Conservation (phyloP, 2,797 vertebrate genomes). For the Antennarius maculatus region DNA sequence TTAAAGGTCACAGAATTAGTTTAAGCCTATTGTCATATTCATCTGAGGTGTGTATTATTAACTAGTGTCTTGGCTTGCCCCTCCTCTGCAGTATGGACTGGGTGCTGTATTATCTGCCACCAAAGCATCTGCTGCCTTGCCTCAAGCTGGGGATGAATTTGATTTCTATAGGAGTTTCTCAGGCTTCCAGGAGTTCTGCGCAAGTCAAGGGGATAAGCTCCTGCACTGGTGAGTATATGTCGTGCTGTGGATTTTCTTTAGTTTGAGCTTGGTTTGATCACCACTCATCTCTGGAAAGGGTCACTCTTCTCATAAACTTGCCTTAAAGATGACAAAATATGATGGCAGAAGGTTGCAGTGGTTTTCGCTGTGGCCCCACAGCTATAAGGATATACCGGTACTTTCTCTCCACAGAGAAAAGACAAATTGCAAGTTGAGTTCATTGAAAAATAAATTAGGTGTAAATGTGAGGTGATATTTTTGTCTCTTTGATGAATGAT, state of each 20-base stretch:
- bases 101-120: constrained; percentile 89
- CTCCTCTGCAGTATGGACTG: constrained; percentile 83
- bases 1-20: too few relatives aligned
- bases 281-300: background rate
- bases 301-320: background rate
- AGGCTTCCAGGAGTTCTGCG: constrained; percentile 90
- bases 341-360: too few relatives aligned
- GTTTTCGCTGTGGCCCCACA: too few relatives aligned
- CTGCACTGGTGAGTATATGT: constrained; percentile 84
- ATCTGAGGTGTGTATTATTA: too few relatives aligned
- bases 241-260: background rate
- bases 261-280: background rate
- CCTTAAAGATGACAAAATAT: background rate
- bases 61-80: background rate
- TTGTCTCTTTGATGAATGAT: too few relatives aligned
- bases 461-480: too few relatives aligned
- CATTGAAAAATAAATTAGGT: too few relatives aligned
- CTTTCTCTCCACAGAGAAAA: too few relatives aligned
- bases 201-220: constrained; percentile 87
- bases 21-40: too few relatives aligned
- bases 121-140: constrained; percentile 88
- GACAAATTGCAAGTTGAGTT: too few relatives aligned
- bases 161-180: constrained; percentile 97
- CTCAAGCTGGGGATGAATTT: constrained; percentile 91
- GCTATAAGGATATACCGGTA: too few relatives aligned